These are phyloP conservation scores for Cyanoliseus patagonus DNA, from an alignment of 2,113 vertebrate species.

Conservation along the genomic window DNA sequence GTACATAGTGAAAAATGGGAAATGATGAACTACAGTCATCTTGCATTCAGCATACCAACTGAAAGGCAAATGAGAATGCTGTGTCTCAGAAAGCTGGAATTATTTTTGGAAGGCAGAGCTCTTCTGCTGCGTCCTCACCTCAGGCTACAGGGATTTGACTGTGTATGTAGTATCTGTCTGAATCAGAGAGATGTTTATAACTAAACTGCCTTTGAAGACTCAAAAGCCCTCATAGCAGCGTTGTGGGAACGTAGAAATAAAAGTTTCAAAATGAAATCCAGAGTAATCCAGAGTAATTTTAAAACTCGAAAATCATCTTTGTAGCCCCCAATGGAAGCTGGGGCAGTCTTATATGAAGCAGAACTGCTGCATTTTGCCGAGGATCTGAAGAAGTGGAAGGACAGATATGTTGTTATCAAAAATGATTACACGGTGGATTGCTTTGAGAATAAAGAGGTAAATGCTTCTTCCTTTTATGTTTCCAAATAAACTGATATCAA, in stretches of 20 bases:
- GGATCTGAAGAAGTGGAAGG: slow-evolving; percentile 89
- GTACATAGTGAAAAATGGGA: not conserved
- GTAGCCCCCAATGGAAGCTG: slow-evolving; percentile 70
- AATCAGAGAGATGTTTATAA: not conserved
- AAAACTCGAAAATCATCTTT: not conserved
- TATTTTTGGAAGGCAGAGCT: not conserved
- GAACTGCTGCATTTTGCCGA: slow-evolving; percentile 79
- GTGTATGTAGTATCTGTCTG: not conserved
- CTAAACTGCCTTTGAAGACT: not conserved
- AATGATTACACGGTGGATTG: slow-evolving; percentile 86
- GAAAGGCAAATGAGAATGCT: not conserved
- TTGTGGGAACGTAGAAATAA: not conserved
- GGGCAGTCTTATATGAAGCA: slow-evolving; percentile 79
- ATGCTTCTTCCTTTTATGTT: not conserved
- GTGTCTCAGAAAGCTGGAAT: not conserved
- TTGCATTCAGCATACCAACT: not conserved
- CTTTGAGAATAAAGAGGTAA: slow-evolving; percentile 88
- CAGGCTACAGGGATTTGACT: not conserved
- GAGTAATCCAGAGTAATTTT: not conserved
- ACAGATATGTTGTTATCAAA: slow-evolving; percentile 84
- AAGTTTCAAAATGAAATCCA: not conserved
- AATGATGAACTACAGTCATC: not conserved
- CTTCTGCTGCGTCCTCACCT: not conserved
- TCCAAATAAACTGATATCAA: not conserved
- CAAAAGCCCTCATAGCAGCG: not conserved